Percentiles rank a stretch among this genome's conserved stretches.
Evolutionary conservation across 2,113 vertebrate genomes (phyloP).

Genomic region (Tinamus guttatus): DNA sequence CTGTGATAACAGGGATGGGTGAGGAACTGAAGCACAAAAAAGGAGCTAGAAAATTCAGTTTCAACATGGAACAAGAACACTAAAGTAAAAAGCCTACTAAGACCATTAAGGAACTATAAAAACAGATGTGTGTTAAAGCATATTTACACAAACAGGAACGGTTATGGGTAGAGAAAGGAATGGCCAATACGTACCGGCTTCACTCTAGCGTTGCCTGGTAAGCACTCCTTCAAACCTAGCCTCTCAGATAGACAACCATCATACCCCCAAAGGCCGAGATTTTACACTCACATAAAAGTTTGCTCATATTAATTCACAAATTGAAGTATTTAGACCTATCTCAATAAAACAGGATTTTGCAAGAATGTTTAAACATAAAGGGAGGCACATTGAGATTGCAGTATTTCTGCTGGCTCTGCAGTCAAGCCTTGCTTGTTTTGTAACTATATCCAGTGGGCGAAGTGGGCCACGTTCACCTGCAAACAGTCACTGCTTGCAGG

Average conservation of each 20-base stretch:
- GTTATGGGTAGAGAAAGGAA: not conserved
- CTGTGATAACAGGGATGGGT: not conserved
- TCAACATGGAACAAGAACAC: not conserved
- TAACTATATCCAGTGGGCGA: not conserved
- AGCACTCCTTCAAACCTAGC: not conserved
- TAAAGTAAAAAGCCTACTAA: not conserved
- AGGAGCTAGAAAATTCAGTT: not conserved
- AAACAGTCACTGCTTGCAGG: fast-evolving
- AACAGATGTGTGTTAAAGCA: not conserved
- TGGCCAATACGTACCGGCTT: not conserved
- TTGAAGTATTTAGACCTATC: not conserved
- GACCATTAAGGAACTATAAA: not conserved
- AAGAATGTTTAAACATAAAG: not conserved
- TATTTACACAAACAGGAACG: not conserved
- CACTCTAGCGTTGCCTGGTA: not conserved
- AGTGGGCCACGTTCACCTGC: not conserved
- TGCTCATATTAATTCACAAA: not conserved
- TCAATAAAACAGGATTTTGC: not conserved
- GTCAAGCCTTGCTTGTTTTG: not conserved
- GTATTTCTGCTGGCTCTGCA: not conserved
- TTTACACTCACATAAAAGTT: not conserved
- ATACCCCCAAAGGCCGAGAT: not conserved
- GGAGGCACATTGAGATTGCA: not conserved
- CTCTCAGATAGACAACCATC: not conserved
- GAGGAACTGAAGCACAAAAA: not conserved